Evolutionary conservation across 2,888 invertebrate species (phyloP), one percentile per base, ranked within the genome.

Genomic region (Pammene aurita): DNA sequence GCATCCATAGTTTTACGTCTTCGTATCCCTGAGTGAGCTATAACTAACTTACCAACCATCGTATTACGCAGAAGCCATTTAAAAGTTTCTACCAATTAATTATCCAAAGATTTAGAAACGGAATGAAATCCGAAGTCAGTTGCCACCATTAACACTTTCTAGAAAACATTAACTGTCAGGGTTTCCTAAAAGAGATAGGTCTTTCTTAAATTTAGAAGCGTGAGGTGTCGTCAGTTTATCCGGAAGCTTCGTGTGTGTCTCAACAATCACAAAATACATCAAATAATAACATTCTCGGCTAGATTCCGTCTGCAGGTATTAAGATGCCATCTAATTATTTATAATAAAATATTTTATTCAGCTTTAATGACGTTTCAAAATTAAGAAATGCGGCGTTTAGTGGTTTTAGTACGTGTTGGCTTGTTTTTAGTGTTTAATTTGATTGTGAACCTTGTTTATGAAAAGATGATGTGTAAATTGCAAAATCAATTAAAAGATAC

Each of bases 231-330:
- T 41, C 41, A 48, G 38, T 34, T 1, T 73, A 76, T 76, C 83
- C 87, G 86, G 88, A 88, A 88, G 80, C 90, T 41, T 78, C 89
- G 89, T 90, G 90, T 87, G 90, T 80, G 89, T 86, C 87, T 73
- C 57, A 64, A 55, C 42, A 72, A 72, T 72, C 74, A 75, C 72
- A 71, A 71, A 75, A 74, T 70, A 72, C 75, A 78, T 78, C 76
- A 79, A 78, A 77, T 77, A 79, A 77, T 80, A 84, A 80, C 75
- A 80, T 76, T 80, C 80, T 79, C 79, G 80, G 80, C 78, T 75
- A 77, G 87, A 87, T 88, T 84, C 80, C 78, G 87, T 87, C 86
- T 79, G 77, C 78, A 74, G 83, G 84, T 85, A 80, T 84, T 77
- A 68, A 64, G 57, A 64, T 64, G 63, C 52, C 68, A 34, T 68